A percentile compares a stretch with the other conserved stretches of the same genome.
phyloP scores from a whole-genome alignment of 2,113 vertebrate species.

The Ploceus nigricollis region DNA sequence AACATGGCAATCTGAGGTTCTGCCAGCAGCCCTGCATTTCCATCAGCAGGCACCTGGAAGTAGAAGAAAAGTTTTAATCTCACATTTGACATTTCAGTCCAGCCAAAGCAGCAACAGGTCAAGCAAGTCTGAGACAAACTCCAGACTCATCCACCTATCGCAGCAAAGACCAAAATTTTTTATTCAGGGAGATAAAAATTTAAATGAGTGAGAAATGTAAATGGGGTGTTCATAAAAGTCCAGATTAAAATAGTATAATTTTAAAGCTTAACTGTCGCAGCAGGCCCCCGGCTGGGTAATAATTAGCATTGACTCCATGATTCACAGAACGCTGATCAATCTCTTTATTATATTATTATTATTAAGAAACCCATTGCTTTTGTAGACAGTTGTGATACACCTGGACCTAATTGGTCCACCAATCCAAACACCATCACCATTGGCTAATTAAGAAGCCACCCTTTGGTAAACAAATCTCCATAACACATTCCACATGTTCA shows the following conservation, averaged over 20 bases:
- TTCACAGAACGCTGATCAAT: background rate
- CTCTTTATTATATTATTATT: background rate
- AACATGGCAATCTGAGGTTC: constrained; percentile 99
- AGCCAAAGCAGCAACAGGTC: background rate
- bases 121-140: background rate
- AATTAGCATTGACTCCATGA: background rate
- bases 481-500: background rate
- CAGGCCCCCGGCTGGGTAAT: fast-evolving
- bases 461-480: background rate
- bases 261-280: background rate
- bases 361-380: background rate
- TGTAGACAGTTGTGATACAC: background rate
- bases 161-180: background rate
- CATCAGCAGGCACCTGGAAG: constrained; percentile 88
- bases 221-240: background rate
- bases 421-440: background rate
- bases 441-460: background rate
- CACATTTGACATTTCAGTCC: background rate
- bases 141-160: background rate
- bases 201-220: background rate
- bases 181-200: background rate
- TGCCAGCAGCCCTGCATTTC: constrained; percentile 87
- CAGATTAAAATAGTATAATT: background rate
- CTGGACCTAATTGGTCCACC: background rate
- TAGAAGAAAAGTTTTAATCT: background rate